These are phyloP conservation scores for Asobara japonica DNA, from an alignment of 1,140 invertebrate genomes.

Conservation along the genomic window DNA sequence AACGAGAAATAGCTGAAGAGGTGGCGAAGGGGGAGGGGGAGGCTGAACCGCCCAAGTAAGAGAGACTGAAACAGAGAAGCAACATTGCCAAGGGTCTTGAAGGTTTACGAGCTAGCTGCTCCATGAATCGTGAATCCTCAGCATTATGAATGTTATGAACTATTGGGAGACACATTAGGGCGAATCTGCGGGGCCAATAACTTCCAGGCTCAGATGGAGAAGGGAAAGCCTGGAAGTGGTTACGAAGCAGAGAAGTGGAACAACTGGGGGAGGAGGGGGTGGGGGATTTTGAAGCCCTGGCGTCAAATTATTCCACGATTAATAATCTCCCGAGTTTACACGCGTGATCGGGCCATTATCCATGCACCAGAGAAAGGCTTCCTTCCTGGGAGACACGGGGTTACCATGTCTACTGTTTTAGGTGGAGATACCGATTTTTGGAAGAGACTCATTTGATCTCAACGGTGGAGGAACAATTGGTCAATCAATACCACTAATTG, in stretches of 20 bases:
- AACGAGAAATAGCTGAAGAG: conserved; percentile 35
- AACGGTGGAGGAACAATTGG: too few species aligned
- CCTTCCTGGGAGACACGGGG: conserved; percentile 45
- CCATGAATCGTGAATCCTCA: conserved; percentile 42
- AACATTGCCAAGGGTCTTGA: background rate
- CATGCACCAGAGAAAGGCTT: conserved; percentile 36
- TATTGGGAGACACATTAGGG: conserved; percentile 64
- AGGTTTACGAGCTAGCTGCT: conserved; percentile 52
- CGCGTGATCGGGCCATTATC: conserved; percentile 63
- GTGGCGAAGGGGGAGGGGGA: conserved; percentile 41
- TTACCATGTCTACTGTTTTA: too few species aligned
- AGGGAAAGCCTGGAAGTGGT: conserved; percentile 16
- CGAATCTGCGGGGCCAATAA: conserved; percentile 63
- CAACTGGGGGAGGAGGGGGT: background rate
- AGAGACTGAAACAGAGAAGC: conserved; percentile 31
- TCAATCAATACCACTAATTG: too few species aligned
- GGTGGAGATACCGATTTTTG: too few species aligned
- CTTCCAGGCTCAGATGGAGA: conserved; percentile 47
- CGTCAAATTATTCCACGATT: conserved; percentile 64
- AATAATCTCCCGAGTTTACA: conserved; percentile 64
- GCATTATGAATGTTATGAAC: conserved; percentile 51
- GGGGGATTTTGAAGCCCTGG: conserved; percentile 36
- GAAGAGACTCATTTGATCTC: too few species aligned
- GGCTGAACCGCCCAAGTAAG: background rate
- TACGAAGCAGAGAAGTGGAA: conserved; percentile 26